Base-by-base conservation (phyloP, 2,888 invertebrate genomes). In the Apotomis turbidana region DNA sequence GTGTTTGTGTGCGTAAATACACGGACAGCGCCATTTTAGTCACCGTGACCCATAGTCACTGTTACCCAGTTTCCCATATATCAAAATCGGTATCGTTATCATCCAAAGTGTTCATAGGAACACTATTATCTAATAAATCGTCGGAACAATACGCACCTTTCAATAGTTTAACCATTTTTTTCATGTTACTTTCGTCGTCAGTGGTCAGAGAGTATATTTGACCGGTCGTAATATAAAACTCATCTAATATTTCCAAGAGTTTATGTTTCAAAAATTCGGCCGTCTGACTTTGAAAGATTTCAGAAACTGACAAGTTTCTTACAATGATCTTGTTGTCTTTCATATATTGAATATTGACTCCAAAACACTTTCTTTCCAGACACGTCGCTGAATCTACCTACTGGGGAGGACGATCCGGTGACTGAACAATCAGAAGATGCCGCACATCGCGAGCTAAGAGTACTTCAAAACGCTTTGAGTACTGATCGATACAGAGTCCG, bases 1-100 rank as follows among this genome's bases (percentile, higher is more conserved):
- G 27, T 57, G 57, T 36, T 57, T 36, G 57, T 57, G 57, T 57
- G 36, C 57, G 57, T 57, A 57, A 36, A 36, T 57, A 57, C 57
- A 57, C 57, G 57, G 4, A 57, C 57, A 57, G 36, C 57, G 57
- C 9, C 57, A 36, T 9, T 57, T 57, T 57, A 0, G 27, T 27
- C 27, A 27, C 27, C 27, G 27, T 27, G 27, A 27, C 27, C 27
- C 27, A 27, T 27, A 27, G 27, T 27, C 27, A 27, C 27, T 27
- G 27, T 27, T 27, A 27, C 27, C 27, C 27, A 27, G 27, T 27
- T 27, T 27, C 27, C 27, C 27, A 15, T 27, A 27, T 27, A 27
- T 27, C 27, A 27, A 2, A 27, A 27, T 27, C 27, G 27, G 27
- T 2, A 27, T 27, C 27, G 27, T 27, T 27, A 2, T 27, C 27